A percentile compares a stretch with the other conserved stretches of the same genome.
These are phyloP conservation scores for Calidris pygmaea DNA, from an alignment of 2,113 vertebrate species.

Conservation along the genomic window DNA sequence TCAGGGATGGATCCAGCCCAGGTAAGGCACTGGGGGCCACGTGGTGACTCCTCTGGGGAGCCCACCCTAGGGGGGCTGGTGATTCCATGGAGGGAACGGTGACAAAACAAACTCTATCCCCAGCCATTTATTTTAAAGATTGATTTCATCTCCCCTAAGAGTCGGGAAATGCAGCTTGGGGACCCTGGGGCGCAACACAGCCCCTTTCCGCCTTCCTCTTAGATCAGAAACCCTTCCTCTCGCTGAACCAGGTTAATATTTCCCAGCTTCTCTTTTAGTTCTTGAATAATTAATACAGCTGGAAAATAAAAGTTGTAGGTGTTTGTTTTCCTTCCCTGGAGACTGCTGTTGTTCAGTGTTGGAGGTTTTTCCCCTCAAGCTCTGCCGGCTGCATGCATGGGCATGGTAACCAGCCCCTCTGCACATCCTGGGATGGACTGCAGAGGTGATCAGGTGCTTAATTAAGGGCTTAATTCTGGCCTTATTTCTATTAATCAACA, in stretches of 20 bases:
- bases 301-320: not conserved
- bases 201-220: not conserved
- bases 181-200: not conserved
- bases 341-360: not conserved
- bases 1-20: not conserved
- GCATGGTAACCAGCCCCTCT: not conserved
- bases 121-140: not conserved
- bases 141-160: not conserved
- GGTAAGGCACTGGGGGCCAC: rapidly evolving
- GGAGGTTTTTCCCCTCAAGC: not conserved
- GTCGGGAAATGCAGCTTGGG: not conserved
- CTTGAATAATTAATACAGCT: not conserved
- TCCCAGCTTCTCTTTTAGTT: not conserved
- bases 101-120: not conserved
- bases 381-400: not conserved
- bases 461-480: not conserved
- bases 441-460: not conserved
- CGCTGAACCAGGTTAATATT: rapidly evolving
- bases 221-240: not conserved
- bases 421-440: not conserved
- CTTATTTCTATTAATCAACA: not conserved
- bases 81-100: rapidly evolving
- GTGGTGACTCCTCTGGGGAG: rapidly evolving
- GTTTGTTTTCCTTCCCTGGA: not conserved
- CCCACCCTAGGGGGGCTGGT: not conserved